Evolutionary conservation across 2,113 vertebrate genomes (phyloP), one percentile per base, ranked within the genome.

Genomic region (Hippocampus zosterae): DNA sequence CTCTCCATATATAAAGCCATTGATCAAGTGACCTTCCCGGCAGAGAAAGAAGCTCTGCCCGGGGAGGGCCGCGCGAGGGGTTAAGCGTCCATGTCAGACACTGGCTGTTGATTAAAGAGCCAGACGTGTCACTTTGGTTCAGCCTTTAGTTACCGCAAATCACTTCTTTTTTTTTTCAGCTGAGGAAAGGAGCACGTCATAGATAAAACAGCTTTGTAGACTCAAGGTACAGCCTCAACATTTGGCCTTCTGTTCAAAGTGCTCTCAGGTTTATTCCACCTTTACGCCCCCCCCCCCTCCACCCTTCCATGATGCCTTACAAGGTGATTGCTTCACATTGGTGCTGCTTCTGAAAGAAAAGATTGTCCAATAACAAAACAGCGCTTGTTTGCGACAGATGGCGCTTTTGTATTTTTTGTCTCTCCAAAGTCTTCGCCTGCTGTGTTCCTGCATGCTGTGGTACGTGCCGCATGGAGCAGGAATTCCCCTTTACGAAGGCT

Each of bases 141-240:
- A 74, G 64, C 70, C 40, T 67, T 29, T 42, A 55, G 27, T 70
- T 9, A n/a, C 33, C 10, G 57, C 19, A 65, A 73, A 72, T 78
- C 71, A 68, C 63, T 65, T 25, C n/a, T 65, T 65, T 87, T 86
- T 48, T 48, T 48, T 85, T 84, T 77, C 78, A 72, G 72, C 78
- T 77, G 76, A 82, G 81, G 74, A 76, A 64, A 75, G 65, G 33
- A 74, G 29, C 53, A 12, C 78, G 68, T 77, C 27, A n/a, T 74
- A 72, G 75, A 69, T 72, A 67, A 15, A 0, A 7, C 15, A 2
- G 57, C 64, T 77, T 69, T 67, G 78, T 70, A 52, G 33, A 70
- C 18, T 10, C 13, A n/a, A 67, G 29, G 29, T 42, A 61, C 46
- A 66, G 52, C 56, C 5, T 15, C 25, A 71, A 44, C 73, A 52